These are phyloP conservation scores for Megalops cyprinoides DNA, from an alignment of 2,797 vertebrate species.

Conservation along the genomic window DNA sequence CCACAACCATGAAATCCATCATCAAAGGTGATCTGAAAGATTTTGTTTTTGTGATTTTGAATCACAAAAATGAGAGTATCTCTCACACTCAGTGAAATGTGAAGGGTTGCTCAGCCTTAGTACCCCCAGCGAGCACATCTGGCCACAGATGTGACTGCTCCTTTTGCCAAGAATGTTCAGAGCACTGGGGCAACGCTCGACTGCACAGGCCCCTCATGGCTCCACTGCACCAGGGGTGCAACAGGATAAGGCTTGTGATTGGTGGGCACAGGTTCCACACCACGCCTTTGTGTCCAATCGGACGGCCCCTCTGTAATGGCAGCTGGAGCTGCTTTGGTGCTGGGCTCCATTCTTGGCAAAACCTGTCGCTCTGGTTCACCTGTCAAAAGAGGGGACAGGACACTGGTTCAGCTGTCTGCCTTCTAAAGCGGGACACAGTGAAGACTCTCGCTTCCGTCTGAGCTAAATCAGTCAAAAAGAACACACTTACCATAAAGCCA, in stretches of 20 bases:
- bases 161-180: too few relatives aligned
- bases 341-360: neutral
- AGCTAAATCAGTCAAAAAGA: neutral
- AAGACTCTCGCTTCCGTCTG: neutral
- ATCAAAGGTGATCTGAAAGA: neutral
- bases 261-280: too few relatives aligned
- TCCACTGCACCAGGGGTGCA: too few relatives aligned
- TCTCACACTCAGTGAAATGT: too few relatives aligned
- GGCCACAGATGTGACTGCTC: neutral
- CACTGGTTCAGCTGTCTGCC: slow-evolving; percentile 57
- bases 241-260: too few relatives aligned
- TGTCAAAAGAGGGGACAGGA: slow-evolving; percentile 61
- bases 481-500: neutral
- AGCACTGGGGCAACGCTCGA: too few relatives aligned
- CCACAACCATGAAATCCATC: neutral
- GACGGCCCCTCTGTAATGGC: too few relatives aligned
- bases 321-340: too few relatives aligned
- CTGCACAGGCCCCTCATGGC: too few relatives aligned
- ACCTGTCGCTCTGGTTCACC: slow-evolving; percentile 49
- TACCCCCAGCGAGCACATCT: neutral
- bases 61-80: too few relatives aligned
- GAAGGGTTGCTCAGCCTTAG: neutral
- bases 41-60: neutral
- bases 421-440: slow-evolving; percentile 30
- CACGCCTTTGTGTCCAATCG: too few relatives aligned